Evolutionary conservation across 2,888 invertebrate genomes (phyloP), one percentile per base, ranked within the genome.

Genomic region (Yponomeuta plumbellus): DNA sequence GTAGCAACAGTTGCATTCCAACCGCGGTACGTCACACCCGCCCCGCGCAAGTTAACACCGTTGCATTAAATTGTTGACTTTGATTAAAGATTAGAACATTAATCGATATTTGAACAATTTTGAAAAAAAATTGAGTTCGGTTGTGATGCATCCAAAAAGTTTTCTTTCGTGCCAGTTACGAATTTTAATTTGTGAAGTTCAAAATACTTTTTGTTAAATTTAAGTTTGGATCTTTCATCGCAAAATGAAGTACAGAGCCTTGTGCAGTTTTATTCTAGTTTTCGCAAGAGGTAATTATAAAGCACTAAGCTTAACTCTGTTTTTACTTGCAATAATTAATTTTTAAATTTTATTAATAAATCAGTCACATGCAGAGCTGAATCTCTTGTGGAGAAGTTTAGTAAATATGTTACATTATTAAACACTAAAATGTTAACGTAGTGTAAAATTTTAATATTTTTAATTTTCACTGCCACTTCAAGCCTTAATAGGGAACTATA

Each of bases 1-100:
- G 81, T 84, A 86, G 85, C 87, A 88, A 88, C 90, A 89, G 90
- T 90, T 89, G 86, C 86, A 84, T 74, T 72, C 76, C 71, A 75
- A 71, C 70, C 80, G 79, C 76, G 84, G 77, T 80, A 77, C 85
- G 81, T 75, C 74, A 71, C 88, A 77, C 87, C 75, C 86, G 89
- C 75, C 68, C 70, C 72, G 72, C 66, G 74, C 75, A 72, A 17
- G 17, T 17, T 17, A 52, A 17, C 44, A 5, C 44, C 44, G 44
- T 52, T 52, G 44, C 44, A 17, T 34, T 17, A 0, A 17, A 52
- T 52, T 52, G 17, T 17, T 52, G 13, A 52, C 3, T 52, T 52
- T 52, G 44, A 52, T 34, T 10, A 34, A 8, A 34, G 34, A 52
- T 13, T 13, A 52, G 44, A 13, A 52, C 17, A 17, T 5, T 13